These are phyloP conservation scores for Poecilus cupreus DNA, from an alignment of 2,888 invertebrate genomes.

Conservation along the genomic window DNA sequence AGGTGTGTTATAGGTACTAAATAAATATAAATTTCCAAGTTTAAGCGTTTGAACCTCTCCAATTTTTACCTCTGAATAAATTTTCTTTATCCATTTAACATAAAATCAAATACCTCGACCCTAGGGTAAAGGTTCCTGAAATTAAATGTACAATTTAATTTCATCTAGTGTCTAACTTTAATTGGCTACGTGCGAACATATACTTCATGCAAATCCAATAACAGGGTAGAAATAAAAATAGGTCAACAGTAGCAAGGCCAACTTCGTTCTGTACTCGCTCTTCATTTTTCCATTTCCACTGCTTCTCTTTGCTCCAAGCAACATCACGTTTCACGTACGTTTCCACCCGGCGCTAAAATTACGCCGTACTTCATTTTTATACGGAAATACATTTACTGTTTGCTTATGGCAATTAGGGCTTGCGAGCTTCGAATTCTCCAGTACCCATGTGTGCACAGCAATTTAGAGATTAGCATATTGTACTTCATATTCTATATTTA, in stretches of 20 bases:
- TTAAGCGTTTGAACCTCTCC: no score
- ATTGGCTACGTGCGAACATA: constrained; percentile 31
- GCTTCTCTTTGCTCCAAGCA: neutral
- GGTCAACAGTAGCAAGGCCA: constrained; percentile 32
- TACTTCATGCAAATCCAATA: constrained; percentile 36
- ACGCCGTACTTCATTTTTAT: constrained; percentile 37
- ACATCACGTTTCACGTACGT: constrained; percentile 13
- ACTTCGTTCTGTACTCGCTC: neutral
- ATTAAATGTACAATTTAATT: constrained; percentile 19
- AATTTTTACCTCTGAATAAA: no score
- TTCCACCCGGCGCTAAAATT: constrained; percentile 21
- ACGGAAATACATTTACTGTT: constrained; percentile 21
- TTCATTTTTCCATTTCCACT: constrained; percentile 19
- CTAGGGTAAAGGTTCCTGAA: neutral
- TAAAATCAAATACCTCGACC: no score
- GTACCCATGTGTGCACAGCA: constrained; percentile 35
- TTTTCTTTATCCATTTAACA: no score
- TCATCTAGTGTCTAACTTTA: constrained; percentile 22
- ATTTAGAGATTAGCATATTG: constrained; percentile 35
- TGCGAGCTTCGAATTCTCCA: constrained; percentile 13
- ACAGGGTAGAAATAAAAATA: constrained; percentile 37
- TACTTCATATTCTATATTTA: constrained; percentile 40
- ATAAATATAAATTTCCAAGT: no score
- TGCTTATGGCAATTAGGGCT: constrained; percentile 43
- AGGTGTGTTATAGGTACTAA: no score